Evolutionary conservation across 2,888 invertebrate genomes (phyloP).

Genomic region (Mythimna albipuncta): DNA sequence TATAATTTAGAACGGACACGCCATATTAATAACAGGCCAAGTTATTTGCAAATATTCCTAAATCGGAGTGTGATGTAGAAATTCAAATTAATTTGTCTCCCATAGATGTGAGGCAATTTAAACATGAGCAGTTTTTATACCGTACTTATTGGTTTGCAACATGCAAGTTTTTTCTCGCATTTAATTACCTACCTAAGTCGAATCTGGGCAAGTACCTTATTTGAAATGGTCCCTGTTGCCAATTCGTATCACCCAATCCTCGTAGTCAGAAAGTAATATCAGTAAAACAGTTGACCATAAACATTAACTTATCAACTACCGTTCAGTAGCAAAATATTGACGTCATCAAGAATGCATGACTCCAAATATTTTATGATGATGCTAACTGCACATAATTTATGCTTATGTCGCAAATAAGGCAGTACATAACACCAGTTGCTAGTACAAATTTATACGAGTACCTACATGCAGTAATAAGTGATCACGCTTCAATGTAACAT

Average conservation of each 20-base stretch:
- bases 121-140: slow-evolving; percentile 22
- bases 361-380: slow-evolving; percentile 40
- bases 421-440: slow-evolving; percentile 47
- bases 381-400: slow-evolving; percentile 52
- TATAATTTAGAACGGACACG: slow-evolving; percentile 52
- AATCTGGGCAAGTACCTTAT: background rate
- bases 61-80: slow-evolving; percentile 29
- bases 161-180: slow-evolving; percentile 14
- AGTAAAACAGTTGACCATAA: slow-evolving; percentile 1
- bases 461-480: slow-evolving; percentile 39
- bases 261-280: background rate
- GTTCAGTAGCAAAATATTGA: slow-evolving; percentile 18
- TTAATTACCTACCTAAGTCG: background rate
- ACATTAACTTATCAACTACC: slow-evolving; percentile 9
- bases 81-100: slow-evolving; percentile 34
- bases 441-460: slow-evolving; percentile 20
- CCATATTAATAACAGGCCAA: slow-evolving; percentile 36
- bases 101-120: slow-evolving; percentile 23
- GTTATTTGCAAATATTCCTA: slow-evolving; percentile 35
- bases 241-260: background rate
- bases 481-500: slow-evolving; percentile 57
- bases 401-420: slow-evolving; percentile 40
- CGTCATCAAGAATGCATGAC: slow-evolving; percentile 38
- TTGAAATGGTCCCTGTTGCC: background rate
- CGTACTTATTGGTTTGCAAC: background rate